Evolutionary conservation across 2,888 invertebrate genomes (phyloP).

Genomic region (Heliconius ismenius): DNA sequence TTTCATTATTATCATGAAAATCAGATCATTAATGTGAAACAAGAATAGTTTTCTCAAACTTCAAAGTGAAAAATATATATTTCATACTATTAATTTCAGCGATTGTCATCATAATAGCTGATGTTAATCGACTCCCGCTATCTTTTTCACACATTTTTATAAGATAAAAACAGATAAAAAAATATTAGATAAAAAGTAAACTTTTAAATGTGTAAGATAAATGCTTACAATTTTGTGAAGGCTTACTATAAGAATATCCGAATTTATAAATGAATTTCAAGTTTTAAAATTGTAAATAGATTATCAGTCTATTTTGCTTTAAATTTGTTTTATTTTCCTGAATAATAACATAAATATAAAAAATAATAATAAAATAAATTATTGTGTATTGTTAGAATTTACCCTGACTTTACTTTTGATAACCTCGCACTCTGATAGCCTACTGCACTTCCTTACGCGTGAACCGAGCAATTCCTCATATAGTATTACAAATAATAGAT

Average conservation of each 20-base stretch:
- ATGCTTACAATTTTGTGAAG: no score
- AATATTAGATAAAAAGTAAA: not conserved
- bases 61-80: conserved; percentile 15
- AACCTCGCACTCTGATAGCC: conserved; percentile 21
- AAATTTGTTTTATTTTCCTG: no score
- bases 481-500: not conserved
- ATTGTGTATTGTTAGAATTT: not conserved
- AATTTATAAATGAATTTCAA: no score
- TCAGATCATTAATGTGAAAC: conserved; percentile 12
- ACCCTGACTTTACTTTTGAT: conserved; percentile 5
- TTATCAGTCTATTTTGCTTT: no score
- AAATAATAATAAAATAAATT: not conserved
- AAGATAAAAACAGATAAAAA: no score
- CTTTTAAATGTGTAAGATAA: no score
- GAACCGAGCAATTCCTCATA: conserved; percentile 2
- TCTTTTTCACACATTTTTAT: conserved; percentile 8
- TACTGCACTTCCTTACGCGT: conserved; percentile 17
- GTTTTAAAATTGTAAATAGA: no score
- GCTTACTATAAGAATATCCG: no score
- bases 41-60: conserved; percentile 12
- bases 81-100: conserved; percentile 8
- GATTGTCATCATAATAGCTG: conserved; percentile 14
- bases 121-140: not conserved
- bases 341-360: not conserved
- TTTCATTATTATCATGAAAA: conserved; percentile 8